Percentiles rank a stretch among this genome's conserved stretches.
phyloP scores from a whole-genome alignment of 92 coral and sea anemone species.

The Porites evermanni region DNA sequence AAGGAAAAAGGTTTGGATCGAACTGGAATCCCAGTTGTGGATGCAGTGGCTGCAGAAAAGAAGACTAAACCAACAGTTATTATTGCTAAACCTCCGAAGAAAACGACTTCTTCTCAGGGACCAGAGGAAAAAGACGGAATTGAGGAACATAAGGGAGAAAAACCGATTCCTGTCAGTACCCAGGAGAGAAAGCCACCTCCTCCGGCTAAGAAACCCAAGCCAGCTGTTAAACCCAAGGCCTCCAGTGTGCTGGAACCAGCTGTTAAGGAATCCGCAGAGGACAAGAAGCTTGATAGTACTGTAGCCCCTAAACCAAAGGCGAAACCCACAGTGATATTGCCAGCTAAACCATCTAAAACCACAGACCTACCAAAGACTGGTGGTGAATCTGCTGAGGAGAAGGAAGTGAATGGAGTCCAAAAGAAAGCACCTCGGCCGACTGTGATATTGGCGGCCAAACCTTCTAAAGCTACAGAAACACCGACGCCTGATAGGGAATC shows the following conservation, averaged over 20 bases:
- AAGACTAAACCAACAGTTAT: constrained; percentile 67
- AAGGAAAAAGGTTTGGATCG: background rate
- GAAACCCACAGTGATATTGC: constrained; percentile 61
- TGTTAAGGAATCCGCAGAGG: background rate
- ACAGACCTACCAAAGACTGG: constrained; percentile 9
- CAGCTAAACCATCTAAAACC: constrained; percentile 30
- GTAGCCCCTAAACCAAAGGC: constrained; percentile 33
- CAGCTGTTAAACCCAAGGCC: constrained; percentile 49
- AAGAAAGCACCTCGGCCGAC: constrained; percentile 42
- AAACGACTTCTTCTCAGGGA: background rate
- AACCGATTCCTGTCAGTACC: background rate
- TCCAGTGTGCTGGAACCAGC: background rate
- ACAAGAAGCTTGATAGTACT: background rate
- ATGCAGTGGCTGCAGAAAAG: background rate
- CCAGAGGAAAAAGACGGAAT: background rate
- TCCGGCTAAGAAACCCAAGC: constrained; percentile 54
- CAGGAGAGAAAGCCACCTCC: constrained; percentile 48
- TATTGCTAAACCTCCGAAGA: constrained; percentile 34
- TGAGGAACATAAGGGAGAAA: background rate
- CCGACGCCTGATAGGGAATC: constrained; percentile 5
- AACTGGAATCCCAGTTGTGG: background rate
- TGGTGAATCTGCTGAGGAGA: constrained; percentile 14
- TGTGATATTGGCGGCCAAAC: constrained; percentile 60
- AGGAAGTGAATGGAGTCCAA: constrained; percentile 25
- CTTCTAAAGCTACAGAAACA: constrained; percentile 37